phyloP scores from a whole-genome alignment of 2,113 vertebrate genomes.

The Odontesthes bonariensis region DNA sequence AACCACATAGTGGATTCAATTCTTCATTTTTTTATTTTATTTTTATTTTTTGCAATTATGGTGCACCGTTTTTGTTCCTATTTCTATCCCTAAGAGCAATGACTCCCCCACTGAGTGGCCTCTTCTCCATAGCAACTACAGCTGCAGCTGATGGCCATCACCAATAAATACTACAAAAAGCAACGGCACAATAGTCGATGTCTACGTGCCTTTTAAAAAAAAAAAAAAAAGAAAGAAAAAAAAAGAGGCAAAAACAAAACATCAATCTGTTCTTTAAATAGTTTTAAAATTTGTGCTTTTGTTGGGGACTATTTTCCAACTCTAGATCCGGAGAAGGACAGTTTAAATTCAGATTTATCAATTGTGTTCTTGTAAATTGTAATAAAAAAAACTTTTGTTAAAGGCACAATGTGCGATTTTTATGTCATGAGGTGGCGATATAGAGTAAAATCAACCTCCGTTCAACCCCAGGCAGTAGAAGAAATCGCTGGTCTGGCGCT shows the following conservation, averaged over 20 bases:
- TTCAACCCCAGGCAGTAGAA: too few relatives aligned
- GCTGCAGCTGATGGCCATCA: slow-evolving; percentile 2
- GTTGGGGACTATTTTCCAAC: not conserved
- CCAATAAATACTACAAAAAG: slow-evolving; percentile 11
- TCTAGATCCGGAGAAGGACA: not conserved
- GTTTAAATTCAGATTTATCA: slow-evolving; percentile 1
- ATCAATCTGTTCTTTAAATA: not conserved
- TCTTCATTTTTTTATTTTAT: not conserved
- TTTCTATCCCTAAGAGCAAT: slow-evolving; percentile 1
- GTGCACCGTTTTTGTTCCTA: not conserved
- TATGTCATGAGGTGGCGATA: too few relatives aligned
- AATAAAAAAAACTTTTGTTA: slow-evolving; percentile 15
- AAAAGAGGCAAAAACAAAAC: slow-evolving; percentile 4
- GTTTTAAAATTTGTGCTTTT: not conserved
- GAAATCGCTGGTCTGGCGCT: too few relatives aligned
- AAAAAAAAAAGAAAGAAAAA: slow-evolving; percentile 8
- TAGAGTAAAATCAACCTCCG: too few relatives aligned
- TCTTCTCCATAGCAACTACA: slow-evolving; percentile 4
- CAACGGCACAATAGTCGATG: not conserved
- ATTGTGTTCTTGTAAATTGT: slow-evolving; percentile 5
- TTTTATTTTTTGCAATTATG: not conserved
- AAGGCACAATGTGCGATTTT: slow-evolving; percentile 20
- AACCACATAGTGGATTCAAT: not conserved
- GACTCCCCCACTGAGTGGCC: too few relatives aligned
- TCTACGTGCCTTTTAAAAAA: not conserved